Conservation (phyloP, 2,797 vertebrate species). For the Amblyopsis hoosieri region DNA sequence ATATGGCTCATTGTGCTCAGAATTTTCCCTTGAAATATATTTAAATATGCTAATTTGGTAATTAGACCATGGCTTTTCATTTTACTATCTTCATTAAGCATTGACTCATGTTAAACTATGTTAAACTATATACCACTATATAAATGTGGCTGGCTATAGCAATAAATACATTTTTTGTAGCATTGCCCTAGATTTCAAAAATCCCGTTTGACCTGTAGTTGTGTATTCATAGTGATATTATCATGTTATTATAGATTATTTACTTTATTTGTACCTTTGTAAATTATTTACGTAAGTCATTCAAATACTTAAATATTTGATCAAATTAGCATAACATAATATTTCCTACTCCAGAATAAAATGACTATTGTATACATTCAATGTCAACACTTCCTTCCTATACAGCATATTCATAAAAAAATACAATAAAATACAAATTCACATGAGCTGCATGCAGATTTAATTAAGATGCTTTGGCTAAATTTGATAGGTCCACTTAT, state of each 20-base stretch:
- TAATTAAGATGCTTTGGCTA: slow-evolving; percentile 27
- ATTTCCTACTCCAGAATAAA: not conserved
- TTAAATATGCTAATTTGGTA: slow-evolving; percentile 49
- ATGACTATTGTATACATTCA: slow-evolving; percentile 11
- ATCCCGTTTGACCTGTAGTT: not conserved
- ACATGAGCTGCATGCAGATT: slow-evolving; percentile 11
- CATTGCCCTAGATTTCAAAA: slow-evolving; percentile 3
- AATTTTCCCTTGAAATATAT: slow-evolving; percentile 53
- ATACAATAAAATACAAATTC: slow-evolving; percentile 22
- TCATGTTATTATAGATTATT: no score
- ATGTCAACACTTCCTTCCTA: not conserved
- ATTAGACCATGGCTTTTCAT: slow-evolving; percentile 31
- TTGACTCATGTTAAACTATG: no score
- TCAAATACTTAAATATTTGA: no score
- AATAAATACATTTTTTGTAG: slow-evolving; percentile 4
- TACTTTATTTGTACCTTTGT: no score
- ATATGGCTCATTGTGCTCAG: slow-evolving; percentile 45
- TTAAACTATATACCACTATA: slow-evolving; percentile 12
- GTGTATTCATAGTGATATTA: not conserved
- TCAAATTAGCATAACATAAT: no score
- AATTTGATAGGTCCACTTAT: slow-evolving; percentile 40
- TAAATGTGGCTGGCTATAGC: not conserved
- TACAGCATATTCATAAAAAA: not conserved
- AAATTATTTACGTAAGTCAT: no score
- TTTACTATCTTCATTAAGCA: not conserved